A percentile compares a stretch with the other conserved stretches of the same genome.
These are phyloP conservation scores for Alosa alosa DNA, from an alignment of 2,113 vertebrate species.

Conservation along the genomic window DNA sequence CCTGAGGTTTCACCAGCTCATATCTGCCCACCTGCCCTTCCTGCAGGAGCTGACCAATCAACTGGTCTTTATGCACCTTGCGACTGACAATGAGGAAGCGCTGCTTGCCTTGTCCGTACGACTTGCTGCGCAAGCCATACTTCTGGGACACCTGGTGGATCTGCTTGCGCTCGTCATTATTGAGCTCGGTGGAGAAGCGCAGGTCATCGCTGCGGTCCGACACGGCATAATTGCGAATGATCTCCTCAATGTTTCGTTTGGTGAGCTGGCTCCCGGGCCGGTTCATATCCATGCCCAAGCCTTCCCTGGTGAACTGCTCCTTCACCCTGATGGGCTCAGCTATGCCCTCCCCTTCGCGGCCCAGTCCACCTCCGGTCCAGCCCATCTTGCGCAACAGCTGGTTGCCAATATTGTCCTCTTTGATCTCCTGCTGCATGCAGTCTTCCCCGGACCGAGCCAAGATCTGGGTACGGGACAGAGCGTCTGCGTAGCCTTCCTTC, in stretches of 20 bases:
- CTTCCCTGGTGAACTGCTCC: constrained; percentile 92
- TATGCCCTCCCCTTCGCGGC: constrained; percentile 90
- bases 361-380: constrained; percentile 92
- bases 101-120: constrained; percentile 84
- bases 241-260: constrained; percentile 90
- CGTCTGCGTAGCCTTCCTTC: constrained; percentile 80
- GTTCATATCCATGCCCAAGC: constrained; percentile 84
- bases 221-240: constrained; percentile 88
- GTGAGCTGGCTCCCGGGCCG: constrained; percentile 80
- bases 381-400: constrained; percentile 97
- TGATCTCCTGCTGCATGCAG: constrained; percentile 86
- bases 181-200: constrained; percentile 92
- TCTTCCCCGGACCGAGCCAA: constrained; percentile 82
- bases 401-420: constrained; percentile 96
- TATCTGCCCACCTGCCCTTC: constrained; percentile 96
- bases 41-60: constrained; percentile 90
- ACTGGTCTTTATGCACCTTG: constrained; percentile 88
- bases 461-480: constrained; percentile 92
- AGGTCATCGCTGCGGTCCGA: constrained; percentile 91
- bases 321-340: constrained; percentile 92
- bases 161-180: constrained; percentile 90
- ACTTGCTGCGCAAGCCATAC: constrained; percentile 93
- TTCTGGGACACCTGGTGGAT: constrained; percentile 92
- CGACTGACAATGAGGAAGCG: constrained; percentile 91
- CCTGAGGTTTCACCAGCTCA: constrained; percentile 89